Percentiles rank a stretch among this genome's conserved stretches.
Conservation (phyloP, 2,797 vertebrate species). For the Nyctalus aviator region DNA sequence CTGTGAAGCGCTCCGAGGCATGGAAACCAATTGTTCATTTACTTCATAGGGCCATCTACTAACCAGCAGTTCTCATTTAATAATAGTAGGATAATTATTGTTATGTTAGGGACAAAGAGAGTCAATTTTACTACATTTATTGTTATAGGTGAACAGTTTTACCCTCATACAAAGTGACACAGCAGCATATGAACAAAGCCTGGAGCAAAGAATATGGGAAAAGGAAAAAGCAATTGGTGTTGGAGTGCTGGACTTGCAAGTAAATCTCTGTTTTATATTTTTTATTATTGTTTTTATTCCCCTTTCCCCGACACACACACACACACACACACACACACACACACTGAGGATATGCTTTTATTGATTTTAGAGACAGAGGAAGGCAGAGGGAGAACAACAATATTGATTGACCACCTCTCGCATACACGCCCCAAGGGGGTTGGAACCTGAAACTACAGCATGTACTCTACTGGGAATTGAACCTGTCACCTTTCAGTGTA, state of each 20-base stretch:
- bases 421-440: neutral
- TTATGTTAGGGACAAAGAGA: neutral
- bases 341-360: neutral
- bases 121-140: neutral
- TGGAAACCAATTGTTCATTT: neutral
- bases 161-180: neutral
- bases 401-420: neutral
- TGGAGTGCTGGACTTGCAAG: neutral
- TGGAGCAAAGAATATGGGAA: neutral
- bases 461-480: neutral
- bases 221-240: neutral
- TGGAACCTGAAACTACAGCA: neutral
- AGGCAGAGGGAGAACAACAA: neutral
- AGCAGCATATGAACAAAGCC: neutral
- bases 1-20: neutral
- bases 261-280: conserved; percentile 3
- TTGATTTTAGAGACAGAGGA: neutral
- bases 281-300: neutral
- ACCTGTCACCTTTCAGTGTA: neutral
- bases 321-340: too few species aligned
- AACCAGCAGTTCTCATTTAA: neutral
- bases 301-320: too few species aligned
- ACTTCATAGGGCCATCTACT: neutral
- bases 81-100: neutral
- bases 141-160: neutral